Percentiles rank a stretch among this genome's conserved stretches.
Evolutionary conservation across 2,888 invertebrate genomes (phyloP).

Genomic region (Synanthedon andrenaeformis): DNA sequence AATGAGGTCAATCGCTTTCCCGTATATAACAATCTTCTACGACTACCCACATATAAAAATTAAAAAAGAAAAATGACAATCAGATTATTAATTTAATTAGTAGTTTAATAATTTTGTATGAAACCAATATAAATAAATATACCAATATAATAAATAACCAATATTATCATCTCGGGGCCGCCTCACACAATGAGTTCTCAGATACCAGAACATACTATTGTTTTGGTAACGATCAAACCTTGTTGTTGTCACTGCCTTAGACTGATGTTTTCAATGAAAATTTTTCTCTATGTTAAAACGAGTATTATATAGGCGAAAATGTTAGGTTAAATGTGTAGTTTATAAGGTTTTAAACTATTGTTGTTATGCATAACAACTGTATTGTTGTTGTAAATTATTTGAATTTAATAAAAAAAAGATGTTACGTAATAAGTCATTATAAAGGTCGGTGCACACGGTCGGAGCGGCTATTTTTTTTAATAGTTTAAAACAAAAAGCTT

Average conservation of each 20-base stretch:
- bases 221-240: slow-evolving; percentile 31
- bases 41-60: too few relatives aligned
- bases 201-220: not conserved
- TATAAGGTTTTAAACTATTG: slow-evolving; percentile 44
- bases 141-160: too few relatives aligned
- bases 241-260: slow-evolving; percentile 64
- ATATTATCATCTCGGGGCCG: too few relatives aligned
- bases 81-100: too few relatives aligned
- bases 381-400: slow-evolving; percentile 63
- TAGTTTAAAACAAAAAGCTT: too few relatives aligned
- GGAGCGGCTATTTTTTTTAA: too few relatives aligned
- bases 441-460: slow-evolving; percentile 13
- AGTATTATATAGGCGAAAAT: slow-evolving; percentile 42
- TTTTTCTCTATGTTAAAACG: slow-evolving; percentile 39
- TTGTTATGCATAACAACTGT: slow-evolving; percentile 55
- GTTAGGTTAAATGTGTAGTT: slow-evolving; percentile 37
- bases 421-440: slow-evolving; percentile 31
- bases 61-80: too few relatives aligned
- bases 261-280: slow-evolving; percentile 60
- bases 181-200: too few relatives aligned
- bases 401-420: slow-evolving; percentile 47
- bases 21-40: too few relatives aligned
- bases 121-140: too few relatives aligned
- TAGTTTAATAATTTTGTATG: too few relatives aligned
- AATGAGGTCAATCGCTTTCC: too few relatives aligned